phyloP scores from a whole-genome alignment of 2,888 invertebrate species.

The Agrotis ipsilon region DNA sequence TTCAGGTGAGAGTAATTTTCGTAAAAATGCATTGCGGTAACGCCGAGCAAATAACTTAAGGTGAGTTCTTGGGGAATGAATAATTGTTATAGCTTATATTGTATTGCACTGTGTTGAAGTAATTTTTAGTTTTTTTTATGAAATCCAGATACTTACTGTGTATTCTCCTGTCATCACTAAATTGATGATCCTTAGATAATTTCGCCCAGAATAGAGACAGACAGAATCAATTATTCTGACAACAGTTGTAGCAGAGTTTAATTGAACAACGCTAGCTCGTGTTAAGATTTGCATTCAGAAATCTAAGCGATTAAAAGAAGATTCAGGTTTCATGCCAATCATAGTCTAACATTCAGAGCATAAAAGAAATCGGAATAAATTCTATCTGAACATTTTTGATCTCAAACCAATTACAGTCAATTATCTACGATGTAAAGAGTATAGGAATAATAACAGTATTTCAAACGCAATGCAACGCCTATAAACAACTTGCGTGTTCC shows the following conservation, averaged over 20 bases:
- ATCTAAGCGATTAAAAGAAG: neutral
- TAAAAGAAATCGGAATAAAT: conserved; percentile 9
- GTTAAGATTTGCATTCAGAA: neutral
- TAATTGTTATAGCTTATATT: conserved; percentile 1
- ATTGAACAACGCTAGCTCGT: no score
- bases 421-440: conserved; percentile 32
- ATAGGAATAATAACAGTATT: conserved; percentile 52
- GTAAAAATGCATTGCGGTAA: conserved; percentile 82
- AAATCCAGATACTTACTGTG: neutral
- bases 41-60: conserved; percentile 85
- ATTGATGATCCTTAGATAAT: neutral
- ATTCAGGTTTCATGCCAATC: neutral
- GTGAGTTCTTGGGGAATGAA: conserved; percentile 54
- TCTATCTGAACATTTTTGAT: conserved; percentile 16
- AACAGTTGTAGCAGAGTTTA: neutral
- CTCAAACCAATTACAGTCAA: conserved; percentile 24
- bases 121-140: neutral
- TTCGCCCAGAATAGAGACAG: neutral
- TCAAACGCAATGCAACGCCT: conserved; percentile 39
- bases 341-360: conserved; percentile 8
- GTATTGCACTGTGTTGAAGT: neutral
- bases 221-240: neutral
- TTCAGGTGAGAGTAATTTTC: conserved; percentile 85
- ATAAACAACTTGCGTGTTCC: conserved; percentile 47
- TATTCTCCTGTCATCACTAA: neutral